Base-by-base conservation (phyloP, 1,140 invertebrate genomes). In the Pygmarrhopalites habei region DNA sequence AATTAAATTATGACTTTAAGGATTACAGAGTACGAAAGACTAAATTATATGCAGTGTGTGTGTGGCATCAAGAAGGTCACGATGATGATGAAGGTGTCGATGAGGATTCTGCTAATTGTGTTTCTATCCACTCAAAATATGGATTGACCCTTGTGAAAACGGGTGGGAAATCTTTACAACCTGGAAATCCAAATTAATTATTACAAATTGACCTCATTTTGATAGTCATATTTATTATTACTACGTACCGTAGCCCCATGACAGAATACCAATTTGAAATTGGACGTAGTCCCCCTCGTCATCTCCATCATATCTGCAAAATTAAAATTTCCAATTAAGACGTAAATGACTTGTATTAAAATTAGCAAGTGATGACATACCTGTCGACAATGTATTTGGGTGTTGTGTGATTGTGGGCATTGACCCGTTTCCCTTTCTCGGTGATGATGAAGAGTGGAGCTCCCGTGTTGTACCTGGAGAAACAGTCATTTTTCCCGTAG, bases 401-500 rank as follows among this genome's bases (percentile, higher is more conserved):
- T 21, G 51, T 55, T 21, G 51, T 55, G 23, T 55, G 51, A 32
- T 55, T 55, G 51, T 55, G 26, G 29, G 23, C 51, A 55, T 55
- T 55, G 23, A 55, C 51, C 29, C 51, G 5, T 26, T 32, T 28
- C 26, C 51, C 51, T 26, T 55, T 55, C 21, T 55, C 51, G 26
- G 51, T 28, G 10, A 55, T 55, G 10, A 55, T 55, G 29, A 55
- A 55, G 4, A 55, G 26, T 28, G 51, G 51, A 28, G 51, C 51
- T 17, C 51, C 51, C 26, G 51, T 55, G 23, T 55, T 55, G 51
- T 55, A 55, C 14, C 51, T 28, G 25, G 51, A 55, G 29, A 55
- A 55, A 26, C 51, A 55, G 29, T 55, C 51, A 55, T 55, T 55
- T 26, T 55, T 55, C 29, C 51, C 51, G 29, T 55, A 55, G 7